Conservation (phyloP, 2,113 vertebrate genomes). For the Xyrauchen texanus region DNA sequence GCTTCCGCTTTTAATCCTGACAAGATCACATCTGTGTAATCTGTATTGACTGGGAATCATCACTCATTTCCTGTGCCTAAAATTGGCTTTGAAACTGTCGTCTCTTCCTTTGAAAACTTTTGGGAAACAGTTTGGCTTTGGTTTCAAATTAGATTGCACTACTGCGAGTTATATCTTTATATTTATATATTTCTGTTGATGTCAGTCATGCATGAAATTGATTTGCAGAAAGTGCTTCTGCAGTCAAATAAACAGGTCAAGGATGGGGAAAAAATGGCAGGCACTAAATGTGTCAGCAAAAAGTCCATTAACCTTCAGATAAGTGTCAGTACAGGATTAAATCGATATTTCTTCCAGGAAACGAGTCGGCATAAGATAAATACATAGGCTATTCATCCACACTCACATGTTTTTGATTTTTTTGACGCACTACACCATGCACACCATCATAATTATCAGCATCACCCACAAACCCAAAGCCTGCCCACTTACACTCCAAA, state of each 20-base stretch:
- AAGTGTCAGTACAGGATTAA: conserved; percentile 35
- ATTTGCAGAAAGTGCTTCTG: conserved; percentile 29
- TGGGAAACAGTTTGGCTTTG: conserved; percentile 1
- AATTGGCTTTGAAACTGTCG: conserved; percentile 35
- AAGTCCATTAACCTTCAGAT: conserved; percentile 39
- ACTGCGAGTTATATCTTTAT: conserved; percentile 16
- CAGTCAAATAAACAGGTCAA: conserved; percentile 36
- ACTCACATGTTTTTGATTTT: conserved; percentile 10
- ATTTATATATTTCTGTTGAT: background rate
- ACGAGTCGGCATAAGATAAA: conserved; percentile 5
- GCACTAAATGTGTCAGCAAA: conserved; percentile 28
- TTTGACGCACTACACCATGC: conserved; percentile 47
- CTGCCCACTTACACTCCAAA: background rate
- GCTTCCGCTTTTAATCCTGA: conserved; percentile 42
- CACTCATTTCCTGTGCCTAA: conserved; percentile 31
- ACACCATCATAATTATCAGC: background rate
- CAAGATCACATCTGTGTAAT: conserved; percentile 42
- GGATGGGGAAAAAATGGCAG: conserved; percentile 3
- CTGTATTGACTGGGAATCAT: conserved; percentile 40
- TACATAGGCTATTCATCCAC: background rate
- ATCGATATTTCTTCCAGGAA: conserved; percentile 33
- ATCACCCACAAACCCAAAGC: background rate
- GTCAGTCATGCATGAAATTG: conserved; percentile 17
- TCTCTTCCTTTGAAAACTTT: conserved; percentile 11
- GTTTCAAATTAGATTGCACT: background rate